Percentiles rank a stretch among this genome's conserved stretches.
phyloP scores from a whole-genome alignment of 2,888 invertebrate species.

The Volucella inflata region DNA sequence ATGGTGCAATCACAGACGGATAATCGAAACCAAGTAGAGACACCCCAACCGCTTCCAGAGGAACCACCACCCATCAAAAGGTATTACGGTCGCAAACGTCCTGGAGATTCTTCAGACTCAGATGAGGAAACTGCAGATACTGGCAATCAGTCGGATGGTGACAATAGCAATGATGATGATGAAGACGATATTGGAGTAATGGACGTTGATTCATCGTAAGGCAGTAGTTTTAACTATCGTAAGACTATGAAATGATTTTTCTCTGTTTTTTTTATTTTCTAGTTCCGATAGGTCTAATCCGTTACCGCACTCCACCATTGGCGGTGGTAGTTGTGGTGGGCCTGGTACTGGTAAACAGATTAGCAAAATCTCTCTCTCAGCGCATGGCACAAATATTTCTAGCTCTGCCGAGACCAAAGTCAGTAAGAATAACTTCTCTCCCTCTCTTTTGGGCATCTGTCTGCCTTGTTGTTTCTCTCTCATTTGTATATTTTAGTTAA shows the following conservation, averaged over 20 bases:
- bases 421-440: constrained; percentile 93
- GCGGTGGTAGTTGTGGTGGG: constrained; percentile 79
- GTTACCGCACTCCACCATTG: constrained; percentile 82
- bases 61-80: constrained; percentile 84
- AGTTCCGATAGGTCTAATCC: constrained; percentile 82
- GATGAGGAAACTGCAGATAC: constrained; percentile 76
- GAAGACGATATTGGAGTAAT: constrained; percentile 80
- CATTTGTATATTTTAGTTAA: constrained; percentile 47
- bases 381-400: constrained; percentile 79
- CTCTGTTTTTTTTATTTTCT: constrained; percentile 58
- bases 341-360: constrained; percentile 82
- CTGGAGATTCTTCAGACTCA: constrained; percentile 84
- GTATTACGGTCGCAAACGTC: constrained; percentile 86
- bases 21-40: constrained; percentile 78
- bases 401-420: constrained; percentile 93
- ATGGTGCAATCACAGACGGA: constrained; percentile 42
- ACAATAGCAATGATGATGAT: constrained; percentile 78
- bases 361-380: constrained; percentile 82
- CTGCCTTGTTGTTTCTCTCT: constrained; percentile 72
- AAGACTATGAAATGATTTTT: no score
- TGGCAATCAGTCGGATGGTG: constrained; percentile 77
- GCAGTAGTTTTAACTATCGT: constrained; percentile 11
- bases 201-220: constrained; percentile 83
- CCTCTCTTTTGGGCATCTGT: constrained; percentile 59
- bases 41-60: constrained; percentile 77